A percentile compares a stretch with the other conserved stretches of the same genome.
phyloP scores from a whole-genome alignment of 37 sponge, comb jelly and placozoan genomes.

The Theonella swinhoei region DNA sequence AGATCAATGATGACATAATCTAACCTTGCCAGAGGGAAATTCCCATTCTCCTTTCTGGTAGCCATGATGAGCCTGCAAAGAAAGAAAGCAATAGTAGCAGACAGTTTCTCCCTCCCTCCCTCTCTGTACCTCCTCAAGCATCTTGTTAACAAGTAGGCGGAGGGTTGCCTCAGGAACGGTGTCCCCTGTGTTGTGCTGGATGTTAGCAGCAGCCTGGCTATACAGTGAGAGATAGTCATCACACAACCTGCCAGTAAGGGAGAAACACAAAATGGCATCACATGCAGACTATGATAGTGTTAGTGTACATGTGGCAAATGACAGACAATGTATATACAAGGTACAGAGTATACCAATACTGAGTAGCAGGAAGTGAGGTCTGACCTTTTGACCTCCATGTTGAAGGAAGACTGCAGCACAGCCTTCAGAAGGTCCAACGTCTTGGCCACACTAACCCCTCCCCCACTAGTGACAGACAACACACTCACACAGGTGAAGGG shows the following conservation, averaged over 20 bases:
- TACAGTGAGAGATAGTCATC: constrained; percentile 69
- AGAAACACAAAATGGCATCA: too few species aligned
- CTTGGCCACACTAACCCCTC: constrained; percentile 68
- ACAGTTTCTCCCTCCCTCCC: not conserved
- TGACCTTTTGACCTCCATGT: constrained; percentile 73
- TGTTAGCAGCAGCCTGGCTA: constrained; percentile 62
- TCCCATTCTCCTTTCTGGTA: constrained; percentile 63
- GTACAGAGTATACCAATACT: too few species aligned
- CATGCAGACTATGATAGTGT: too few species aligned
- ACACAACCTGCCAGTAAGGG: too few species aligned
- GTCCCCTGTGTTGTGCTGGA: constrained; percentile 70
- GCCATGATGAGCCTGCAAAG: constrained; percentile 45
- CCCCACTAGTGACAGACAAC: constrained; percentile 21
- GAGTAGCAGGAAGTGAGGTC: too few species aligned
- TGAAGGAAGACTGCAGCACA: constrained; percentile 77
- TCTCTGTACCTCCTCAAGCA: constrained; percentile 65
- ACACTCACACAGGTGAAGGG: too few species aligned
- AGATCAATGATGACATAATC: not conserved
- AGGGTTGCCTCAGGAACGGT: constrained; percentile 61
- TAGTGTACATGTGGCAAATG: too few species aligned
- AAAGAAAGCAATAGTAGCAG: not conserved
- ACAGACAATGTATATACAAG: too few species aligned
- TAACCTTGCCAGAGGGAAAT: constrained; percentile 47
- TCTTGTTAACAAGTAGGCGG: constrained; percentile 46
- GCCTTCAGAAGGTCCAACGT: constrained; percentile 78